phyloP scores from a whole-genome alignment of 2,113 vertebrate genomes.

The Pachypanchax playfairii region DNA sequence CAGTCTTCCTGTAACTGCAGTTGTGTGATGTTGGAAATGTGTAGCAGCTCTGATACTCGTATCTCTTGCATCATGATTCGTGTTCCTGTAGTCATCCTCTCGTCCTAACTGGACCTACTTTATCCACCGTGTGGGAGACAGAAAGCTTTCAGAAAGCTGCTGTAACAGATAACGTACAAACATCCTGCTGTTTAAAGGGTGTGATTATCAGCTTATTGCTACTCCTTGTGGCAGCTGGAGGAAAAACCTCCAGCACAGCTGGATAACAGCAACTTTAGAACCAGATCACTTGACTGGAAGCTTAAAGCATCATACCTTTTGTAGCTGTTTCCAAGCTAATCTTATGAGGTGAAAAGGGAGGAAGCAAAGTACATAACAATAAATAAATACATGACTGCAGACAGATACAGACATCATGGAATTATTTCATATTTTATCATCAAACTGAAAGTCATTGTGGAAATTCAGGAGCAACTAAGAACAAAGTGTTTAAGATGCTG shows the following conservation, averaged over 20 bases:
- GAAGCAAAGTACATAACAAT: not conserved
- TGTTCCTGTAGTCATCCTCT: slow-evolving; percentile 48
- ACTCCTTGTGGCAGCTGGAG: not conserved
- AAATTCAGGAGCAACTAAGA: no score
- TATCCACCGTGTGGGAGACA: slow-evolving; percentile 15
- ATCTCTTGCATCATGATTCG: slow-evolving; percentile 47
- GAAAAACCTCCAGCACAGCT: not conserved
- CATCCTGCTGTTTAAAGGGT: not conserved
- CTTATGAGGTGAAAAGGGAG: not conserved
- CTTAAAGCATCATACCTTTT: not conserved
- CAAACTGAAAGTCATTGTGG: no score
- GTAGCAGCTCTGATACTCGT: slow-evolving; percentile 46
- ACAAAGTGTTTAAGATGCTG: no score
- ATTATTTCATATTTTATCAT: no score
- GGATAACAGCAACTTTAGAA: not conserved
- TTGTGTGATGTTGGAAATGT: slow-evolving; percentile 51
- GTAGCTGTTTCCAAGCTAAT: not conserved
- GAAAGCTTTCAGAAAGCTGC: slow-evolving; percentile 26
- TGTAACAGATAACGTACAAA: slow-evolving; percentile 1
- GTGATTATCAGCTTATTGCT: not conserved
- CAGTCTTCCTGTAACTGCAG: no score
- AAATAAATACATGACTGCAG: no score
- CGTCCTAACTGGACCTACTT: slow-evolving; percentile 29
- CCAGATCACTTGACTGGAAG: not conserved
- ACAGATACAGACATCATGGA: no score